These are phyloP conservation scores for Pherbina coryleti DNA, from an alignment of 2,888 invertebrate genomes.

Conservation along the genomic window DNA sequence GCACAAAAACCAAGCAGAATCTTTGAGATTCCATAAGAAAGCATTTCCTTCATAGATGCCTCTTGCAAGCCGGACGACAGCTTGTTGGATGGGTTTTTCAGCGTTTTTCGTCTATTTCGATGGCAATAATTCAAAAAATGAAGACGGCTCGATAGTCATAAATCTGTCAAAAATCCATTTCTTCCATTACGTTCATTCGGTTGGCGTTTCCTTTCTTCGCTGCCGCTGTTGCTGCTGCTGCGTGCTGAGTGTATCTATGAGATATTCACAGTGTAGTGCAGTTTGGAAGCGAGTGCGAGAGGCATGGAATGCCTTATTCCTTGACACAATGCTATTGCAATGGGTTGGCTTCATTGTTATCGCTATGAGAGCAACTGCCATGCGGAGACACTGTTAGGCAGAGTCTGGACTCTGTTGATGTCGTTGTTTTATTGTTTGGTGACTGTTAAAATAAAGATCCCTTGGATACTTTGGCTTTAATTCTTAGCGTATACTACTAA, in stretches of 20 bases:
- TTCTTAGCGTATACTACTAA: slow-evolving; percentile 1
- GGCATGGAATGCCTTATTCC: slow-evolving; percentile 7
- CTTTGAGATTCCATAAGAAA: slow-evolving; percentile 29
- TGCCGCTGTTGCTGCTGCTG: slow-evolving; percentile 29
- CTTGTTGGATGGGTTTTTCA: slow-evolving; percentile 5
- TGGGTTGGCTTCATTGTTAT: slow-evolving; percentile 32
- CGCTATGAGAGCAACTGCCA: slow-evolving; percentile 28
- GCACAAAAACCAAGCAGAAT: neutral
- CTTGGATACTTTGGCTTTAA: slow-evolving; percentile 15
- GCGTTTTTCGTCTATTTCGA: slow-evolving; percentile 67
- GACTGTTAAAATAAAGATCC: slow-evolving; percentile 25
- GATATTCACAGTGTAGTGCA: slow-evolving; percentile 7
- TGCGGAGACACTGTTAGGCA: slow-evolving; percentile 7
- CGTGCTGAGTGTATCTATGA: slow-evolving; percentile 44
- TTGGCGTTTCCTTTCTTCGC: slow-evolving; percentile 46
- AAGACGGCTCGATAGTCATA: slow-evolving; percentile 39
- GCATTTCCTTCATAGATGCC: slow-evolving; percentile 44
- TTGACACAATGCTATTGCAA: slow-evolving; percentile 16
- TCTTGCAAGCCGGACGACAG: slow-evolving; percentile 20
- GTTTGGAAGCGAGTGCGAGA: neutral
- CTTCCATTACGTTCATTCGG: slow-evolving; percentile 57
- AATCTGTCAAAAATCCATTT: slow-evolving; percentile 60
- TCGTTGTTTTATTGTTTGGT: slow-evolving; percentile 10
- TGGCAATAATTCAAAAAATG: slow-evolving; percentile 66
- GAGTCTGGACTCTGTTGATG: neutral